Conservation (phyloP, 1,140 invertebrate species). For the Pemphigus obesinymphae region DNA sequence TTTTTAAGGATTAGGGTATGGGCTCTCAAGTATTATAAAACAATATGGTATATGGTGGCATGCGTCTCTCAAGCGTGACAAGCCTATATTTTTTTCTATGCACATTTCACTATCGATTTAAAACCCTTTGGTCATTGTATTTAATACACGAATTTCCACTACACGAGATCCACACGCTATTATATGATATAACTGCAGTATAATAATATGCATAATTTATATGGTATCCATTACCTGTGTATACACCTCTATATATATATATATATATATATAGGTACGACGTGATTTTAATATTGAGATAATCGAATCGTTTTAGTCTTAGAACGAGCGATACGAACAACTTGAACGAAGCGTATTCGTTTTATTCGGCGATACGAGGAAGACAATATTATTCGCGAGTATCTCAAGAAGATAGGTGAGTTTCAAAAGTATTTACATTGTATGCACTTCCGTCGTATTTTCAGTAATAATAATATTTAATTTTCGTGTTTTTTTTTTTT, state of each 20-base stretch:
- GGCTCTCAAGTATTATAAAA: slow-evolving; percentile 8
- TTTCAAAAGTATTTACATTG: no score
- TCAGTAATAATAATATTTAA: no score
- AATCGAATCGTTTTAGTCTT: slow-evolving; percentile 58
- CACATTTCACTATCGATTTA: slow-evolving; percentile 4
- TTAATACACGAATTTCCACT: background rate
- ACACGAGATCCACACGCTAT: background rate
- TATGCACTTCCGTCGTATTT: no score
- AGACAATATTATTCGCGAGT: slow-evolving; percentile 92
- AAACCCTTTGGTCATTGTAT: background rate
- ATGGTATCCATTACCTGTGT: background rate
- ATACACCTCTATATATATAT: no score
- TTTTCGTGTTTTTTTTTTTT: no score
- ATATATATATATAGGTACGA: background rate
- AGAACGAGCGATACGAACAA: slow-evolving; percentile 94
- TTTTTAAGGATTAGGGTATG: background rate
- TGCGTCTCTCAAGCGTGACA: background rate
- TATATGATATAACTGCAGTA: background rate
- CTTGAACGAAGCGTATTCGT: slow-evolving; percentile 90
- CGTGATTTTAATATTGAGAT: background rate
- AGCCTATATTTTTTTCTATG: background rate
- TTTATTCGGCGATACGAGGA: slow-evolving; percentile 91
- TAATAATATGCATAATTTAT: no score
- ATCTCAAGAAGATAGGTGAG: slow-evolving; percentile 81
- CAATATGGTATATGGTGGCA: background rate